Conservation (phyloP, 1,140 invertebrate species). For the Psilanteris sp. region DNA sequence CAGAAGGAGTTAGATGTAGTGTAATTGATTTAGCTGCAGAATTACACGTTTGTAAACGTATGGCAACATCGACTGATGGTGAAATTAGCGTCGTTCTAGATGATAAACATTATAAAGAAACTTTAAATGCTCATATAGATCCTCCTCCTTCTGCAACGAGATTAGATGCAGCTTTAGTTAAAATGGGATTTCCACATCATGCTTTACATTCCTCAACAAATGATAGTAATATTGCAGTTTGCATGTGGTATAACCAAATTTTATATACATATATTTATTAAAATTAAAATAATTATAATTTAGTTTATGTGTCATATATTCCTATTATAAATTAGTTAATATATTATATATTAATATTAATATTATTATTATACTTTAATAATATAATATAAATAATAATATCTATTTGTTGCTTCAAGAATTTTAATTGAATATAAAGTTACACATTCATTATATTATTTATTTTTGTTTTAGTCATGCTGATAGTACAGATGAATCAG, state of each 20-base stretch:
- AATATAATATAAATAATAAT: no score
- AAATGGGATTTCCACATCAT: slow-evolving; percentile 95
- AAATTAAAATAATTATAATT: no score
- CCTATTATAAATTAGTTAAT: no score
- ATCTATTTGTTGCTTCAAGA: no score
- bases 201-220: slow-evolving; percentile 74
- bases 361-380: no score
- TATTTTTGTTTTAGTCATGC: slow-evolving; percentile 89
- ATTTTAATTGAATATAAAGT: no score
- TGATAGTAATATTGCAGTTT: slow-evolving; percentile 87
- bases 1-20: slow-evolving; percentile 91
- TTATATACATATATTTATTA: no score
- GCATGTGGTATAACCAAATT: slow-evolving; percentile 96
- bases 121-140: slow-evolving; percentile 88
- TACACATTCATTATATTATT: no score
- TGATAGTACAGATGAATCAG: slow-evolving; percentile 85
- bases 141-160: slow-evolving; percentile 91
- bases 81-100: slow-evolving; percentile 94
- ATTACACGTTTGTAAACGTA: slow-evolving; percentile 91
- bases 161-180: slow-evolving; percentile 91
- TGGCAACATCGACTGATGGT: slow-evolving; percentile 92
- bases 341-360: no score
- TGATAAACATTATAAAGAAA: slow-evolving; percentile 92
- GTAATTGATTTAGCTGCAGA: slow-evolving; percentile 98
- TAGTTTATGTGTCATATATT: no score